phyloP scores from a whole-genome alignment of 1,140 invertebrate species.

The Limonius californicus region DNA sequence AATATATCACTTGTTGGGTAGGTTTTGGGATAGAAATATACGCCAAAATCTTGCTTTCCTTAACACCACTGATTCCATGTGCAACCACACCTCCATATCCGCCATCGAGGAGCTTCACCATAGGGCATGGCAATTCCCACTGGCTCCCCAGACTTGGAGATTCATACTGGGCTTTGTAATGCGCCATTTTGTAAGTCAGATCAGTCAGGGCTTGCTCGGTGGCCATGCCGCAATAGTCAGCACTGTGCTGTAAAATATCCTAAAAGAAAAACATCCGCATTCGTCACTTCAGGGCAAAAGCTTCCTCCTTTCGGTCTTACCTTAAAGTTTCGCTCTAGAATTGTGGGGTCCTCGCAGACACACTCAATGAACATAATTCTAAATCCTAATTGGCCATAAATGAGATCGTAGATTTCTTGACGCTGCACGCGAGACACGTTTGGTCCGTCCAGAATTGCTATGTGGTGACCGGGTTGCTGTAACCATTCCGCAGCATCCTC shows the following conservation, averaged over 20 bases:
- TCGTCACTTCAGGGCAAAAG: slow-evolving; percentile 12
- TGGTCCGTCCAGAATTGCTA: slow-evolving; percentile 83
- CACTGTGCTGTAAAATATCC: slow-evolving; percentile 87
- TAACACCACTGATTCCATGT: slow-evolving; percentile 60
- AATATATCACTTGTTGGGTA: slow-evolving; percentile 47
- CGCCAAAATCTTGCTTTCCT: slow-evolving; percentile 71
- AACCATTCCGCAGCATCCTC: slow-evolving; percentile 62
- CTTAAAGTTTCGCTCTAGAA: slow-evolving; percentile 81
- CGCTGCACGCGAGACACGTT: slow-evolving; percentile 81
- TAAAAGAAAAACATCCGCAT: slow-evolving; percentile 42
- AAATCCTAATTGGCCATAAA: slow-evolving; percentile 70
- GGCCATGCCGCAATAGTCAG: slow-evolving; percentile 82
- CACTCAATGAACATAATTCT: slow-evolving; percentile 91
- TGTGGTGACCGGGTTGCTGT: slow-evolving; percentile 29
- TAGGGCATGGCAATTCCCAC: slow-evolving; percentile 49
- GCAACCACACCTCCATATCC: slow-evolving; percentile 58
- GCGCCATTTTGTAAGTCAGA: slow-evolving; percentile 76
- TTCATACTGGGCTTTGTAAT: slow-evolving; percentile 80
- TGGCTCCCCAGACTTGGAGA: slow-evolving; percentile 56
- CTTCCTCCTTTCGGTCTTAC: slow-evolving; percentile 47
- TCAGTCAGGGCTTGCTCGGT: slow-evolving; percentile 73
- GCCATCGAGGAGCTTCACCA: slow-evolving; percentile 71
- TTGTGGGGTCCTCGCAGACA: slow-evolving; percentile 77
- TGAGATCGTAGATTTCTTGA: slow-evolving; percentile 70
- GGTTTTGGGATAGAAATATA: slow-evolving; percentile 70